Evolutionary conservation across 2,113 vertebrate genomes (phyloP), one percentile per base, ranked within the genome.

Genomic region (Ursus arctos): DNA sequence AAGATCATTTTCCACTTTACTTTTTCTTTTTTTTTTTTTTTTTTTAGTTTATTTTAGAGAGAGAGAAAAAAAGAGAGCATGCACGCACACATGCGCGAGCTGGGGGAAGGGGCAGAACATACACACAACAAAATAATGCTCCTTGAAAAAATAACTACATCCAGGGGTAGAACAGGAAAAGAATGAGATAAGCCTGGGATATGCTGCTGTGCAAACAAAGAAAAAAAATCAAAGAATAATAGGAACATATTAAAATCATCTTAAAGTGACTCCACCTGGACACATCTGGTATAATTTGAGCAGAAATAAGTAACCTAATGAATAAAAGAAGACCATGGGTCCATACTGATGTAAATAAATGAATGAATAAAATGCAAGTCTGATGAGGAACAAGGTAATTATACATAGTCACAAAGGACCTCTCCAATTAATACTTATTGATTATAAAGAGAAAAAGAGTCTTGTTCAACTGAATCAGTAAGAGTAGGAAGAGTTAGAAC

Each of bases 401-500:
- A 77, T 26, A 76, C 28, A 63, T 6, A 84, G 24, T 40, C 26
- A 33, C 74, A 59, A 82, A 88, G 11, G 49, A 63, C 11, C 36
- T 77, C 59, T 71, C 10, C 43, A 85, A 69, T 51, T n/a, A 85
- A 91, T 15, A 55, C 9, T 57, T 77, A 47, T 0, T 53, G 9
- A 88, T 77, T 47, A 61, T 4, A 13, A 43, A 81, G 55, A 81
- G 26, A 49, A 67, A 69, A 40, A 99, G 98, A 99, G 99, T 40
- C 98, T 99, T 90, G 99, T 99, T 94, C 98, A 99, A 83, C 99
- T 99, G 96, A 99, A 99, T 96, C 99, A 99, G 98, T 99, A 99
- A 98, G 99, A 99, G 77, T 99, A 99, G 98, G 99, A 99, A 98
- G 99, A 99, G 98, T 98, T 99, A 98, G 99, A 99, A 98, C 99